phyloP scores from a whole-genome alignment of 2,888 invertebrate species.

The Laothoe populi region DNA sequence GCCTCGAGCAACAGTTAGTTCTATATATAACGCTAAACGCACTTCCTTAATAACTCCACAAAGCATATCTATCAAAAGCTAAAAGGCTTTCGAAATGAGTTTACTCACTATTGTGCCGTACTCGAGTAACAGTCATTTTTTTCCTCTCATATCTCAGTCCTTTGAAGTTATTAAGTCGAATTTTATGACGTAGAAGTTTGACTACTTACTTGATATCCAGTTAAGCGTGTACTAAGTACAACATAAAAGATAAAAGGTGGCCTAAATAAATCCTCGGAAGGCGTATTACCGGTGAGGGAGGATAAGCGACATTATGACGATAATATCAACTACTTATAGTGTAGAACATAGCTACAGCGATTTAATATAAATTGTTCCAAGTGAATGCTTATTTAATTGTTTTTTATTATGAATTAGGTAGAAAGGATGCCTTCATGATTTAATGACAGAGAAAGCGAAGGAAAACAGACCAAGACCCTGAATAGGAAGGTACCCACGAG shows the following conservation, averaged over 20 bases:
- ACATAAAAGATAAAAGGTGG: constrained; percentile 15
- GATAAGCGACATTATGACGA: background rate
- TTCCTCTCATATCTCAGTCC: background rate
- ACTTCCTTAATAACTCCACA: no score
- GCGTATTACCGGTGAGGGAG: background rate
- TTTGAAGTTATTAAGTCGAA: constrained; percentile 21
- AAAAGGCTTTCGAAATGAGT: no score
- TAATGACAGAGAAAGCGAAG: no score
- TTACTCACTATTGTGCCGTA: no score
- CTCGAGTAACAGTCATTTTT: background rate
- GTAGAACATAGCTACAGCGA: background rate
- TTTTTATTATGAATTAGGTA: no score
- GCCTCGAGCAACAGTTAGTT: no score
- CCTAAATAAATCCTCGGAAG: constrained; percentile 3
- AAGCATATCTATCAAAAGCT: no score
- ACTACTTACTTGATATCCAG: constrained; percentile 8
- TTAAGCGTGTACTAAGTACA: constrained; percentile 6
- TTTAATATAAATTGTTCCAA: background rate
- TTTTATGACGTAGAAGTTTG: constrained; percentile 17
- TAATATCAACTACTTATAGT: background rate
- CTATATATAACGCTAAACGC: no score
- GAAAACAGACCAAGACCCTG: no score
- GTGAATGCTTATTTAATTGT: background rate
- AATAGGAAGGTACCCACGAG: no score
- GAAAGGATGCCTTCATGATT: no score